phyloP scores from a whole-genome alignment of 2,113 vertebrate genomes.

The Typhlomys cinereus region DNA sequence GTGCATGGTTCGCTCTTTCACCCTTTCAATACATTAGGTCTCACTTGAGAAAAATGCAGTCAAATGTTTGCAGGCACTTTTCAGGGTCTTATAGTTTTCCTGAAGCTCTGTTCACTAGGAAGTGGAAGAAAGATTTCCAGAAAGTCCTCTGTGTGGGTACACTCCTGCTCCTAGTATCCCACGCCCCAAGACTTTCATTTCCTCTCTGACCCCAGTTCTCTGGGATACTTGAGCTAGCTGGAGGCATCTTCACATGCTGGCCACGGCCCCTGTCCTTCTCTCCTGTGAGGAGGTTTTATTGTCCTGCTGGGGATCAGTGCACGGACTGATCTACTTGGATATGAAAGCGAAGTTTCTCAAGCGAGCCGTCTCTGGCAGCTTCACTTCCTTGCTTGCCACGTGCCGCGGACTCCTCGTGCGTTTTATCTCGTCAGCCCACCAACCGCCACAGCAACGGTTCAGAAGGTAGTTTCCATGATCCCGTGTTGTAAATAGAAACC shows the following conservation, averaged over 20 bases:
- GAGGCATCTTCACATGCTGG: neutral
- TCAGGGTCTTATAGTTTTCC: neutral
- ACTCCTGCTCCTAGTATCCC: neutral
- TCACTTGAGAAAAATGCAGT: neutral
- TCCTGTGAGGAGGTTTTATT: neutral
- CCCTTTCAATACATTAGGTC: neutral
- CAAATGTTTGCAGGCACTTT: neutral
- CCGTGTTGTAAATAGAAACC: neutral
- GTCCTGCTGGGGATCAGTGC: neutral
- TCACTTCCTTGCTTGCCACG: neutral
- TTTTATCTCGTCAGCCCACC: neutral
- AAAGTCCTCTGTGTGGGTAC: neutral
- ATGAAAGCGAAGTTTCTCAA: neutral
- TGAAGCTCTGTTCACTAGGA: neutral
- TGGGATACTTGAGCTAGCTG: neutral
- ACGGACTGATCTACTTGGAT: neutral
- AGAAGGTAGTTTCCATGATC: neutral
- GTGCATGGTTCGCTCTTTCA: neutral
- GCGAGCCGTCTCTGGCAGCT: neutral
- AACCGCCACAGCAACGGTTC: neutral
- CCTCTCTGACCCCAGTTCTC: too few relatives aligned
- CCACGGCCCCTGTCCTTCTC: neutral
- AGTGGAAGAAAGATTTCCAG: neutral
- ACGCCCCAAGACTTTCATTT: neutral
- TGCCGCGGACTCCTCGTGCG: neutral